These are phyloP conservation scores for Erebia palarica DNA, from an alignment of 2,888 invertebrate species.

Conservation along the genomic window DNA sequence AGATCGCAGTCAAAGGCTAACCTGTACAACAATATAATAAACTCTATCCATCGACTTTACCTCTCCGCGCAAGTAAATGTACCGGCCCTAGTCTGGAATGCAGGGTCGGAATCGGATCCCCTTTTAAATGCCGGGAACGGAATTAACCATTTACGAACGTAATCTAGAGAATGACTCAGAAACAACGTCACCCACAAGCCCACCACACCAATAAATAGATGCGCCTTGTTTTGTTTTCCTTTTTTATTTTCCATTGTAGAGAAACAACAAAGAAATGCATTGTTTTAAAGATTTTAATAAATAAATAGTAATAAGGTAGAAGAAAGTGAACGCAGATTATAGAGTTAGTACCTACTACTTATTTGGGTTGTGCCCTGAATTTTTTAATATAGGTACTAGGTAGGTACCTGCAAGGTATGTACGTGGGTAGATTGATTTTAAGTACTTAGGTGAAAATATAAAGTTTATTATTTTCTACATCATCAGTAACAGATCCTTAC, in stretches of 20 bases:
- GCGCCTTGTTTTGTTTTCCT: background rate
- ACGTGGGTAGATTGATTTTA: background rate
- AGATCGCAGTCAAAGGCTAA: no score
- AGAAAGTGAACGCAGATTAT: no score
- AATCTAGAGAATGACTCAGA: constrained; percentile 29
- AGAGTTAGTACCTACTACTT: no score
- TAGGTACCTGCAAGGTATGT: no score
- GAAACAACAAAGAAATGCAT: background rate
- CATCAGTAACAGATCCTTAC: no score
- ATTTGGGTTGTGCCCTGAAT: no score
- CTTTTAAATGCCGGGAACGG: constrained; percentile 38
- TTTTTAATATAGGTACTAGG: no score
- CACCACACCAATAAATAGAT: background rate
- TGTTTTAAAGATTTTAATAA: background rate
- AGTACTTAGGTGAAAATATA: background rate
- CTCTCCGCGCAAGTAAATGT: background rate
- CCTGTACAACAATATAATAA: no score
- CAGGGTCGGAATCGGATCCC: constrained; percentile 30
- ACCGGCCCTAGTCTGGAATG: constrained; percentile 31
- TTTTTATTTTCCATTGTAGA: background rate
- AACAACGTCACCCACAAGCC: background rate
- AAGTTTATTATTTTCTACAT: background rate
- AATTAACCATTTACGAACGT: constrained; percentile 37
- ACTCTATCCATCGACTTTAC: no score
- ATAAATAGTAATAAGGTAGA: no score